Conservation (phyloP, 2,888 invertebrate genomes). For the Pardosa pseudoannulata region DNA sequence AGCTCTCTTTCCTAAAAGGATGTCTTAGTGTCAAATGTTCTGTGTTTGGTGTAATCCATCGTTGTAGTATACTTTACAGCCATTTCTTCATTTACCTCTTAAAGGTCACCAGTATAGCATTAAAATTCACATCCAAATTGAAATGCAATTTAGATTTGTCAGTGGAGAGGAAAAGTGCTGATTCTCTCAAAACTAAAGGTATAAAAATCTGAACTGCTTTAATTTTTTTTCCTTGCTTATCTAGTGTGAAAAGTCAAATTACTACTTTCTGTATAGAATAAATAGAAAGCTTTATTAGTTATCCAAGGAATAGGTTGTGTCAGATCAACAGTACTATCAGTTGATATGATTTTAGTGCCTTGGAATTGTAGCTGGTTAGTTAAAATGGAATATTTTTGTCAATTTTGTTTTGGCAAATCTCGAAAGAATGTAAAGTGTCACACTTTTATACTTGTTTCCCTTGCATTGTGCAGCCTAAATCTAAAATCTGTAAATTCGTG, state of each 20-base stretch:
- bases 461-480: not conserved
- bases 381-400: not conserved
- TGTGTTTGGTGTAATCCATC: slow-evolving; percentile 61
- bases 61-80: slow-evolving; percentile 35
- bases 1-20: slow-evolving; percentile 67
- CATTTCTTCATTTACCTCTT: slow-evolving; percentile 16
- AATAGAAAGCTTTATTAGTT: not conserved
- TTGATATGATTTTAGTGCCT: slow-evolving; percentile 39
- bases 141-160: not conserved
- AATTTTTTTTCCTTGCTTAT: not conserved
- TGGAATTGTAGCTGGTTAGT: slow-evolving; percentile 18
- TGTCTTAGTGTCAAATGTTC: slow-evolving; percentile 61
- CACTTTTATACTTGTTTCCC: not conserved
- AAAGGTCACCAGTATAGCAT: not conserved
- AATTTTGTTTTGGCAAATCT: not conserved
- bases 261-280: not conserved
- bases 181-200: not conserved
- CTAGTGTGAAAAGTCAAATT: not conserved
- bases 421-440: not conserved
- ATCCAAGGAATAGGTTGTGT: slow-evolving; percentile 20
- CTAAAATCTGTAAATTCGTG: not conserved
- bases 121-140: not conserved
- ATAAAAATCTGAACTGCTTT: not conserved
- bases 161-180: not conserved
- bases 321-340: slow-evolving; percentile 3